These are phyloP conservation scores for Tinamus guttatus DNA, from an alignment of 2,113 vertebrate genomes.

Conservation along the genomic window DNA sequence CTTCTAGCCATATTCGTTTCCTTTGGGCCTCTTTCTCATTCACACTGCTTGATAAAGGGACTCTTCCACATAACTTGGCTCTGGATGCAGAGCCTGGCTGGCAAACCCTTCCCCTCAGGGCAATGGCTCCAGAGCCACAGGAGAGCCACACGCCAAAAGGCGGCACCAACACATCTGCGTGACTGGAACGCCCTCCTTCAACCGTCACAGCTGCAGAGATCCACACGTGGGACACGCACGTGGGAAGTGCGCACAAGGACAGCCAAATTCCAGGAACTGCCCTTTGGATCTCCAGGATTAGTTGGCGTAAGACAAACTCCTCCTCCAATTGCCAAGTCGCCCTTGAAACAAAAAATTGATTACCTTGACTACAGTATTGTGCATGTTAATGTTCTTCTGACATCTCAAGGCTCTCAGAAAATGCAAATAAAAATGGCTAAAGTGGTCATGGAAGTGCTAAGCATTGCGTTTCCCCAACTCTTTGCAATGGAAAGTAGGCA, in stretches of 20 bases:
- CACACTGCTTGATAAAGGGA: neutral
- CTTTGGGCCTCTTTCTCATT: slow-evolving; percentile 3
- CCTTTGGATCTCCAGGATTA: neutral
- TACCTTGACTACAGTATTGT: neutral
- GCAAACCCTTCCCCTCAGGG: neutral
- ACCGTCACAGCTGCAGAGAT: neutral
- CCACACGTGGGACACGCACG: neutral
- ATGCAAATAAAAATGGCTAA: neutral
- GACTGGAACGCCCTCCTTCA: neutral
- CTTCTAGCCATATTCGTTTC: neutral
- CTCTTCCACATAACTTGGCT: neutral
- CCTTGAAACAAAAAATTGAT: neutral
- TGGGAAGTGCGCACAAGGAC: neutral
- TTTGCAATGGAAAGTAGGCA: neutral
- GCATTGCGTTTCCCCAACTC: neutral
- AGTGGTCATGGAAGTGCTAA: neutral
- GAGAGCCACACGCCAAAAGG: neutral
- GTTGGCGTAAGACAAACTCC: neutral
- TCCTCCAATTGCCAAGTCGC: neutral
- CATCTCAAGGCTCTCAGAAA: neutral
- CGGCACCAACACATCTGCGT: neutral
- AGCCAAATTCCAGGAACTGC: neutral
- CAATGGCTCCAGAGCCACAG: neutral
- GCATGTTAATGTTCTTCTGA: neutral
- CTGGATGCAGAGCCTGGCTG: neutral